Conservation (phyloP, 2,113 vertebrate species). For the Colistium nudipinnis region DNA sequence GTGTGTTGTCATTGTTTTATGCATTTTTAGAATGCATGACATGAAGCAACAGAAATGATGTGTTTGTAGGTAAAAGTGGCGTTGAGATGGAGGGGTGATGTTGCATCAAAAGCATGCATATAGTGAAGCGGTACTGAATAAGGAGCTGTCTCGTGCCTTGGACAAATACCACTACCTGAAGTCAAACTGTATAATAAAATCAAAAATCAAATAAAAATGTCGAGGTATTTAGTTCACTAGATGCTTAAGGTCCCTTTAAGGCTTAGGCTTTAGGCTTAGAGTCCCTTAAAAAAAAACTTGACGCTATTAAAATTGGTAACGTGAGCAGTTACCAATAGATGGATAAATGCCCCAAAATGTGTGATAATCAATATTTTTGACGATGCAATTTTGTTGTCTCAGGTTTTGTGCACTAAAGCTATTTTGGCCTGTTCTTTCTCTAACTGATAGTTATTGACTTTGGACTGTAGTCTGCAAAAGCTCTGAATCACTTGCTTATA, state of each 20-base stretch:
- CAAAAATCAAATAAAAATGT: background rate
- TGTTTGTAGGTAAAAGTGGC: slow-evolving; percentile 50
- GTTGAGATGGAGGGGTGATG: slow-evolving; percentile 64
- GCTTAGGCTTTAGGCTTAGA: too few species aligned
- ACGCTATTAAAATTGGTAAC: background rate
- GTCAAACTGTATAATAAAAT: slow-evolving; percentile 52
- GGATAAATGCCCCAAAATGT: background rate
- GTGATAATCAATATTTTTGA: slow-evolving; percentile 40
- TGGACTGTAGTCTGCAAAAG: slow-evolving; percentile 40
- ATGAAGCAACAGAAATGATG: slow-evolving; percentile 61
- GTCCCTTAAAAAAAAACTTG: background rate
- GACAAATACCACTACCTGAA: slow-evolving; percentile 10
- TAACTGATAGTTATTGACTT: background rate
- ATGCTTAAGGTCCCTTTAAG: too few species aligned
- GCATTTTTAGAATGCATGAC: slow-evolving; percentile 60
- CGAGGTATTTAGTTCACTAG: background rate
- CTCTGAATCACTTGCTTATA: slow-evolving; percentile 37
- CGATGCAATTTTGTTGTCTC: slow-evolving; percentile 62
- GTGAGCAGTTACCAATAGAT: background rate
- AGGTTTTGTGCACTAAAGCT: slow-evolving; percentile 84
- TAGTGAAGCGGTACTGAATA: slow-evolving; percentile 48
- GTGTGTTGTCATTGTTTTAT: slow-evolving; percentile 27
- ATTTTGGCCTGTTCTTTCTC: slow-evolving; percentile 73
- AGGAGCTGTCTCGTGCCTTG: slow-evolving; percentile 44
- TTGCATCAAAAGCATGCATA: slow-evolving; percentile 63